These are phyloP conservation scores for Gymnobelideus leadbeateri DNA, from an alignment of 2,113 vertebrate genomes.

Conservation along the genomic window DNA sequence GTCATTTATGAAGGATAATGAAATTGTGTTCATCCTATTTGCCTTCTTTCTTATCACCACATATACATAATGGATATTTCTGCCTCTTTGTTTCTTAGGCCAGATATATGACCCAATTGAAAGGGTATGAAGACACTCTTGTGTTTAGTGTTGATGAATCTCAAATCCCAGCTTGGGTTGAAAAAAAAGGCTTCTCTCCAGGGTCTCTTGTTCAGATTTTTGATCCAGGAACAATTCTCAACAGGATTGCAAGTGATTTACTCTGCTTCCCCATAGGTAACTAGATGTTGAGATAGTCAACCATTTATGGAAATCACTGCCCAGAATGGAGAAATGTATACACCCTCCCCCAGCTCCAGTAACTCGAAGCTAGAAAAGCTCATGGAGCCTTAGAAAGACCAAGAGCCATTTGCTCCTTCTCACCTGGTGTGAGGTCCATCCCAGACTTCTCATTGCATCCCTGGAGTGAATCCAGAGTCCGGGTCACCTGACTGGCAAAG, in stretches of 20 bases:
- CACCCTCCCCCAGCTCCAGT: neutral
- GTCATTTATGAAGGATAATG: neutral
- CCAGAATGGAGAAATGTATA: neutral
- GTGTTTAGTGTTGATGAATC: neutral
- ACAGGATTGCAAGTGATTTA: neutral
- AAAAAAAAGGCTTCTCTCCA: neutral
- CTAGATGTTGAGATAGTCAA: neutral
- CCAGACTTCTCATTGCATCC: constrained; percentile 96
- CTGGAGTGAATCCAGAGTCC: constrained; percentile 96
- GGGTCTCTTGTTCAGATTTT: neutral
- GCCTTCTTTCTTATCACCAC: neutral
- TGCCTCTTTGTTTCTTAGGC: neutral
- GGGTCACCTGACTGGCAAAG: constrained; percentile 96
- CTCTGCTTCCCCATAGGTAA: neutral
- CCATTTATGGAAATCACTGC: neutral
- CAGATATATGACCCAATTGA: neutral
- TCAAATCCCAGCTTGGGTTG: neutral
- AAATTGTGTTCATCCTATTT: neutral
- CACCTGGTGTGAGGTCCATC: constrained; percentile 97
- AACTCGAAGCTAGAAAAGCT: rapidly evolving
- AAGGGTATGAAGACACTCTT: neutral
- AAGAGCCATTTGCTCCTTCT: neutral
- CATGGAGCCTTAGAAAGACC: too few species aligned
- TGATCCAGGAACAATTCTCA: neutral
- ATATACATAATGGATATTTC: neutral